Conservation (phyloP, 2,113 vertebrate species). For the Pica pica region DNA sequence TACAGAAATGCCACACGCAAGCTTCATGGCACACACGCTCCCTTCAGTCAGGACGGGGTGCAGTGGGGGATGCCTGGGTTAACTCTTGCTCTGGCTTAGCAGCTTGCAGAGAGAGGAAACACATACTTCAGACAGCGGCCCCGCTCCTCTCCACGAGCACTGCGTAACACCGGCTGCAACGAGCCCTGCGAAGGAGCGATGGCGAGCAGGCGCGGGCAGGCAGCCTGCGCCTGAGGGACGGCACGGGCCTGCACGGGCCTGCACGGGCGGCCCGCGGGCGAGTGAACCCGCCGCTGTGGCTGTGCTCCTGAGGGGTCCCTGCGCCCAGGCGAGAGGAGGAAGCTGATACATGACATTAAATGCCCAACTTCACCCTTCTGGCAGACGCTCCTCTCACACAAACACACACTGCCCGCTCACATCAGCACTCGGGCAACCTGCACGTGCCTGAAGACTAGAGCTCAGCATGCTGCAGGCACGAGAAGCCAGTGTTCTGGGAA, state of each 20-base stretch:
- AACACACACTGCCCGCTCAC: not conserved
- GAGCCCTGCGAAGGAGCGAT: not conserved
- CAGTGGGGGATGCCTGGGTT: not conserved
- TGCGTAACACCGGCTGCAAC: accelerated
- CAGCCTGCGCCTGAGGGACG: too few relatives aligned
- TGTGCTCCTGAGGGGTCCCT: not conserved
- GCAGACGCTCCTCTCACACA: not conserved
- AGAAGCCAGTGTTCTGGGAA: not conserved
- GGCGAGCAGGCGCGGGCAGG: not conserved
- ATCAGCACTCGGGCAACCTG: accelerated
- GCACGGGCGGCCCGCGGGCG: too few relatives aligned
- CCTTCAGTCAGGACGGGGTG: not conserved
- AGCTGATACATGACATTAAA: not conserved
- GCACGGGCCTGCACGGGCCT: too few relatives aligned
- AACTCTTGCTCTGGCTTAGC: not conserved
- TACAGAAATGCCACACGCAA: accelerated
- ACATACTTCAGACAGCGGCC: not conserved
- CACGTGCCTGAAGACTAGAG: too few relatives aligned
- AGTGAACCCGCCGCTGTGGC: not conserved
- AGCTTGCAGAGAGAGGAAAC: not conserved
- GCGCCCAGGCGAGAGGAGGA: not conserved
- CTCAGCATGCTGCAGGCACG: accelerated
- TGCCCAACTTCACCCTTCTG: not conserved
- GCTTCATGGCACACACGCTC: accelerated
- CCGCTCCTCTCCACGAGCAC: accelerated